Evolutionary conservation across 1,140 invertebrate species (phyloP), one percentile per base, ranked within the genome.

Genomic region (Palaemon carinicauda): DNA sequence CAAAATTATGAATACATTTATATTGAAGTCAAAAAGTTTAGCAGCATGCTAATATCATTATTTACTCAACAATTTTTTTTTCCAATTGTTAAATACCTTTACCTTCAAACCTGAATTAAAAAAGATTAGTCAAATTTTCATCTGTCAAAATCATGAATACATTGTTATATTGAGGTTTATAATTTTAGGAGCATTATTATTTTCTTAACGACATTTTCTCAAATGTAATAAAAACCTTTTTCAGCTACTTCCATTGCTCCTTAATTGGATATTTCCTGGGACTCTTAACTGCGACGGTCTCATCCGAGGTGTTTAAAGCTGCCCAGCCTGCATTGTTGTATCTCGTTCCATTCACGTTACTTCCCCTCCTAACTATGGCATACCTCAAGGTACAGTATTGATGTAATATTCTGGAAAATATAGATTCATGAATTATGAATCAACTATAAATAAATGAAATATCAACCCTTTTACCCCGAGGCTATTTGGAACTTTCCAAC

Each of bases 211-310:
- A 50, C 50, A 50, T 77, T 24, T 71, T 15, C 73, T 88, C n/a
- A n/a, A 81, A 90, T 90, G 31, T 75, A 50, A 12, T n/a, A n/a
- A 21, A 27, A 17, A 14, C 19, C 54, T 19, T 79, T 73, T 52
- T 52, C 86, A 92, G 91, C 88, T 98, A 99, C 93, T 99, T 99
- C 94, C 98, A 99, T 93, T 99, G 98, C 94, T 99, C 98, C 90
- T 94, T 99, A 90, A 95, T 99, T 91, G 98, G 98, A 89, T 99
- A 99, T 93, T 99, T 99, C 93, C 93, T 99, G 92, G 98, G 98
- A 89, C 93, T 99, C 90, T 93, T 99, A 91, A 99, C 98, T 90
- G 98, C 98, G 78, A 99, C 98, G 33, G 96, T 99, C 84, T 98
- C 97, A 89, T 98, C 97, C 19, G 98, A 99, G 93, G 95, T 99